phyloP scores from a whole-genome alignment of 2,797 vertebrate species.

The Helicolenus hilgendorfi region DNA sequence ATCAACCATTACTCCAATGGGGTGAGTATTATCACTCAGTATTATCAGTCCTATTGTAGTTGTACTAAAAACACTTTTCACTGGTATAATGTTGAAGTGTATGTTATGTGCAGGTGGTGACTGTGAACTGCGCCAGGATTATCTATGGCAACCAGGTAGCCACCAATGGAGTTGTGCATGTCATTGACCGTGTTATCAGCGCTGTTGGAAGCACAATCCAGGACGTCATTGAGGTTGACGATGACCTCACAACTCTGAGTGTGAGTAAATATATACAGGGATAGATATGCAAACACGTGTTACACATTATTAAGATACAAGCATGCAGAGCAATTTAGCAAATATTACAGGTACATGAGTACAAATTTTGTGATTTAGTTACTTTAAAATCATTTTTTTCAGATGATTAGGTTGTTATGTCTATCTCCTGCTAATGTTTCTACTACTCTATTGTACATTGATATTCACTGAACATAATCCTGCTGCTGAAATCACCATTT shows the following conservation, averaged over 20 bases:
- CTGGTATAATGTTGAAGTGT: background rate
- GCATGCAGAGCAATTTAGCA: background rate
- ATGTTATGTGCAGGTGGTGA: slow-evolving; percentile 92
- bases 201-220: slow-evolving; percentile 93
- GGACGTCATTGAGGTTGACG: slow-evolving; percentile 92
- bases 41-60: background rate
- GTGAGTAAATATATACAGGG: slow-evolving; percentile 80
- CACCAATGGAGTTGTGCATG: slow-evolving; percentile 98
- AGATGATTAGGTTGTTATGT: background rate
- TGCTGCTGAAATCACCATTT: slow-evolving; percentile 28
- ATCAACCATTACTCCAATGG: slow-evolving; percentile 98
- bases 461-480: background rate
- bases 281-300: background rate
- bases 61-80: background rate
- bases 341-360: background rate
- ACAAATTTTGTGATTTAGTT: background rate
- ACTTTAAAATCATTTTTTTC: background rate
- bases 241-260: slow-evolving; percentile 93
- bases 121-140: slow-evolving; percentile 97
- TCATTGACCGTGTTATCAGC: slow-evolving; percentile 96
- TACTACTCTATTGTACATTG: background rate
- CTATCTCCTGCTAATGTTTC: background rate
- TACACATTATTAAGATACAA: background rate
- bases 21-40: slow-evolving; percentile 85
- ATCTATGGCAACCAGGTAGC: slow-evolving; percentile 97